A percentile compares a stretch with the other conserved stretches of the same genome.
phyloP scores from a whole-genome alignment of 2,113 vertebrate species.

The Lasiurus borealis region DNA sequence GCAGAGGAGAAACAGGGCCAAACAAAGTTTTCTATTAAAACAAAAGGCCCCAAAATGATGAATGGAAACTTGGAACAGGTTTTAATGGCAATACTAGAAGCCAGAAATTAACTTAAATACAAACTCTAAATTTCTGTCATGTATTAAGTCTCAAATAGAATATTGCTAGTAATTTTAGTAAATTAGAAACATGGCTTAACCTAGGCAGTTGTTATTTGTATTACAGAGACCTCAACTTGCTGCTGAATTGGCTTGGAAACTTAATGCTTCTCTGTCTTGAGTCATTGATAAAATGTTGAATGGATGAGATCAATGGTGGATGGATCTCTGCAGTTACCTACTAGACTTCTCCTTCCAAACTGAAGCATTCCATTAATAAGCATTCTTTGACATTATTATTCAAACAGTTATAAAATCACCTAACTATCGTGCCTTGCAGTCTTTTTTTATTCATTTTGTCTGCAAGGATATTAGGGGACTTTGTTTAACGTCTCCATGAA shows the following conservation, averaged over 20 bases:
- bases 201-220: conserved; percentile 41
- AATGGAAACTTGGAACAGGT: conserved; percentile 76
- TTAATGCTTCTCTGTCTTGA: conserved; percentile 21
- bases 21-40: conserved; percentile 77
- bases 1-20: conserved; percentile 64
- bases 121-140: conserved; percentile 23
- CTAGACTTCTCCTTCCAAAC: conserved; percentile 42
- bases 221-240: conserved; percentile 36
- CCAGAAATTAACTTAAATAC: conserved; percentile 66
- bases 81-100: conserved; percentile 71
- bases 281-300: conserved; percentile 57
- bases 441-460: conserved; percentile 25
- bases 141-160: conserved; percentile 24
- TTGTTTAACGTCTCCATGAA: conserved; percentile 10
- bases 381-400: background rate
- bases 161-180: conserved; percentile 59
- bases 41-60: conserved; percentile 70
- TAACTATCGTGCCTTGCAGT: background rate
- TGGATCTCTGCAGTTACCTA: background rate
- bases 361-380: conserved; percentile 31
- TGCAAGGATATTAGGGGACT: conserved; percentile 11
- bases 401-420: conserved; percentile 35
- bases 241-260: background rate
- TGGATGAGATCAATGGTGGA: background rate
- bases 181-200: conserved; percentile 55